These are phyloP conservation scores for Procambarus virginalis DNA, from an alignment of 1,140 invertebrate genomes.

Conservation along the genomic window DNA sequence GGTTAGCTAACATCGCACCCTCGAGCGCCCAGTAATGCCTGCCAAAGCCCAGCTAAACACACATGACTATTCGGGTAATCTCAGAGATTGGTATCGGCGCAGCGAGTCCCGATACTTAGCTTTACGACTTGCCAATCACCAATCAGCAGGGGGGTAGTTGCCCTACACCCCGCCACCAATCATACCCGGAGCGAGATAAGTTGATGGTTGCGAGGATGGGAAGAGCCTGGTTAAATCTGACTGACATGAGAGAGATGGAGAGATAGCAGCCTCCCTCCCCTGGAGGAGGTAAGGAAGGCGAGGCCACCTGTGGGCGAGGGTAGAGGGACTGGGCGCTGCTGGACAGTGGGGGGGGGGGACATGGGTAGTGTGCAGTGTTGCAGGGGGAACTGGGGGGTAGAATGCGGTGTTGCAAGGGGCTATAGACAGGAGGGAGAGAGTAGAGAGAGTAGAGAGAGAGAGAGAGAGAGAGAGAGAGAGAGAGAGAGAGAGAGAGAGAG, in stretches of 20 bases:
- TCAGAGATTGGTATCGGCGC: not conserved
- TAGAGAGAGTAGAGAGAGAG: not conserved
- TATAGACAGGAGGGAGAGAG: not conserved
- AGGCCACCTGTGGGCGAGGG: no score
- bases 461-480: not conserved
- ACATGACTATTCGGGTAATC: not conserved
- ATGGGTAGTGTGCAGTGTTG: no score
- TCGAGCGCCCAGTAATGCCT: conserved; percentile 7
- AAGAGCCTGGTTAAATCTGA: conserved; percentile 23
- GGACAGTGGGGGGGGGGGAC: not conserved
- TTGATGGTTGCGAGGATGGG: conserved; percentile 9
- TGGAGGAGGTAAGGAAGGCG: no score
- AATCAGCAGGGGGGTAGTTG: not conserved
- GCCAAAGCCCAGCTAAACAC: conserved; percentile 12
- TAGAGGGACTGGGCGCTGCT: not conserved
- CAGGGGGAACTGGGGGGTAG: no score
- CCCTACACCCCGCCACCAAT: not conserved
- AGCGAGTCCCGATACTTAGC: not conserved
- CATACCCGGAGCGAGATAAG: not conserved
- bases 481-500: not conserved
- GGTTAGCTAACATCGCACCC: not conserved
- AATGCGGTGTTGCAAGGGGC: no score
- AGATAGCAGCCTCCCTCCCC: conserved; percentile 6
- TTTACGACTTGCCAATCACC: conserved; percentile 1
- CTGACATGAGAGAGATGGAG: conserved; percentile 45